Conservation (phyloP, 2,113 vertebrate genomes). For the Pseudois nayaur region DNA sequence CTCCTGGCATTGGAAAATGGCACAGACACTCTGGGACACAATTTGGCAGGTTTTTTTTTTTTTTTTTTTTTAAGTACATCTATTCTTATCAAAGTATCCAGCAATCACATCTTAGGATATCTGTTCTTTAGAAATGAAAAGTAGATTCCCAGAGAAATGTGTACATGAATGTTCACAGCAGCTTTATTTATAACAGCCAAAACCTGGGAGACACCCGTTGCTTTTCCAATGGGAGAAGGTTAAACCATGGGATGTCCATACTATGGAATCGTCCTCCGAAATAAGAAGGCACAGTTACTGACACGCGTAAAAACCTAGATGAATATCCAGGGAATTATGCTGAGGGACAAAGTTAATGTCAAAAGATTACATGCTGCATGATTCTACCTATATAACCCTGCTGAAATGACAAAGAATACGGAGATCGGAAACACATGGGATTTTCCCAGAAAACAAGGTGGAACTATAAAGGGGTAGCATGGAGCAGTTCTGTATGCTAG, state of each 20-base stretch:
- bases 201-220: too few relatives aligned
- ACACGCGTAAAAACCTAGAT: fast-evolving
- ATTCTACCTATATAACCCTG: neutral
- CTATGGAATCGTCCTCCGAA: too few relatives aligned
- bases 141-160: neutral
- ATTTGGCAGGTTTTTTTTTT: too few relatives aligned
- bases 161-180: too few relatives aligned
- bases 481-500: too few relatives aligned
- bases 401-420: neutral
- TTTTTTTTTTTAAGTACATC: neutral
- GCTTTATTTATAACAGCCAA: neutral
- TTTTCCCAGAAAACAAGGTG: neutral
- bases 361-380: fast-evolving
- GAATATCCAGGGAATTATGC: neutral
- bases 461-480: fast-evolving
- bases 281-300: neutral
- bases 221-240: neutral
- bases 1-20: neutral
- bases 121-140: neutral
- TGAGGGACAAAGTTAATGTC: neutral
- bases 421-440: neutral
- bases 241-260: fast-evolving
- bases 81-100: neutral
- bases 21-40: neutral
- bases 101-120: neutral